Evolutionary conservation across 2,113 vertebrate genomes (phyloP), one percentile per base, ranked within the genome.

Genomic region (Malurus alboscapulatus): DNA sequence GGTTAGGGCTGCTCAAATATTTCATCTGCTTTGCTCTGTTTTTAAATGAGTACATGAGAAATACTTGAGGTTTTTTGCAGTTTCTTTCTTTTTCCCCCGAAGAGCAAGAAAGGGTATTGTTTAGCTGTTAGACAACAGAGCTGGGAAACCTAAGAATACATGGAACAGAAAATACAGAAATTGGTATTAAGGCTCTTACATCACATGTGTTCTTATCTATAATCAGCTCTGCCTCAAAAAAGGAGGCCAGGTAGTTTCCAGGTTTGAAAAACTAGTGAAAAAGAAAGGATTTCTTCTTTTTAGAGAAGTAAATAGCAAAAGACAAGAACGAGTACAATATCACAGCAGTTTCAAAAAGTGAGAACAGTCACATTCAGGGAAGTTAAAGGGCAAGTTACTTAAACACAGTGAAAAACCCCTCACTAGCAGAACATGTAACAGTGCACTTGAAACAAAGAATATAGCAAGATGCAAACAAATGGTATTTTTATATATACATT

Each of bases 11-110:
- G 71, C 83, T 72, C 69, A 87, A 95, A 82, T 92, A 78, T n/a
- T 91, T 83, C 36, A 55, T 91, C 59, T 71, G 48, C 19, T 92
- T 87, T 67, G 48, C n/a, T 84, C 50, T 84, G 29, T 26, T 84
- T 92, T 90, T 38, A 69, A 92, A 84, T n/a, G 29, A 92, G 24
- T 82, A 51, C n/a, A 55, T 91, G 57, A 45, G n/a, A 92, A 94
- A 72, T 76, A 55, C 24, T 82, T 58, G 17, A 62, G 42, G 4
- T 0, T 10, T 78, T 66, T 16, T 29, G 10, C 6, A 3, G 59
- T 55, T 66, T 55, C 5, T 42, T 51, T 40, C 22, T 67, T 57
- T 45, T 81, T 24, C 1, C 1, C 34, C 27, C 58, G 75, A 24
- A 66, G 24, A 83, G 38, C 42, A 88, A 88, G 77, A 48, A n/a